phyloP scores from a whole-genome alignment of 2,113 vertebrate species.

The Hoplias malabaricus region DNA sequence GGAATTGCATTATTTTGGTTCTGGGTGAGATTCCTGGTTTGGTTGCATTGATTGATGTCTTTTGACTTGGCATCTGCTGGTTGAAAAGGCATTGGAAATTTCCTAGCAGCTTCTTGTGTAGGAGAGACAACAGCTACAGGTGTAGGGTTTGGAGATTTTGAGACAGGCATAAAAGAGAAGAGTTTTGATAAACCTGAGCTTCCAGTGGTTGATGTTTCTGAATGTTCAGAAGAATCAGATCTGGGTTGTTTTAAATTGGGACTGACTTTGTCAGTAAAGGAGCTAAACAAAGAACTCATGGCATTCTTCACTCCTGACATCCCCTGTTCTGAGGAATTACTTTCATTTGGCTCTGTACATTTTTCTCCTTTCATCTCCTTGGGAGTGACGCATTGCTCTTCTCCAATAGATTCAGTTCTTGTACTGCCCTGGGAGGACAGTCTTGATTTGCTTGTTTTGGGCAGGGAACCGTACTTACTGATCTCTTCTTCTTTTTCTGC shows the following conservation, averaged over 20 bases:
- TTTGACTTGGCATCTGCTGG: constrained; percentile 52
- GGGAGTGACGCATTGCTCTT: constrained; percentile 57
- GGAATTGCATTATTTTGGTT: constrained; percentile 37
- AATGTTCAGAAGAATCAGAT: constrained; percentile 72
- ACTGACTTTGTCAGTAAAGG: constrained; percentile 83
- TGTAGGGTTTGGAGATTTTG: constrained; percentile 62
- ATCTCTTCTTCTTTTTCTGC: constrained; percentile 97
- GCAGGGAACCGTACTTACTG: constrained; percentile 82
- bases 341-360: constrained; percentile 47
- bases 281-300: constrained; percentile 82
- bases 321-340: constrained; percentile 58
- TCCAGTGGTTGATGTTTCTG: constrained; percentile 61
- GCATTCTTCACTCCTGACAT: constrained; percentile 80
- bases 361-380: constrained; percentile 60
- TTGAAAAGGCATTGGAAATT: constrained; percentile 63
- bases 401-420: constrained; percentile 64
- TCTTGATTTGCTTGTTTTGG: constrained; percentile 74
- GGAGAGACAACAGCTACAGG: constrained; percentile 69
- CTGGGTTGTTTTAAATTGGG: constrained; percentile 75
- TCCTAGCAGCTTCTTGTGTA: constrained; percentile 65
- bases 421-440: constrained; percentile 67
- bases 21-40: constrained; percentile 4
- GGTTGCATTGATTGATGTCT: constrained; percentile 33
- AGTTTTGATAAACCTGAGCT: constrained; percentile 72
- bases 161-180: constrained; percentile 67